Conservation (phyloP, 2,888 invertebrate species). For the Macrophya annulata region DNA sequence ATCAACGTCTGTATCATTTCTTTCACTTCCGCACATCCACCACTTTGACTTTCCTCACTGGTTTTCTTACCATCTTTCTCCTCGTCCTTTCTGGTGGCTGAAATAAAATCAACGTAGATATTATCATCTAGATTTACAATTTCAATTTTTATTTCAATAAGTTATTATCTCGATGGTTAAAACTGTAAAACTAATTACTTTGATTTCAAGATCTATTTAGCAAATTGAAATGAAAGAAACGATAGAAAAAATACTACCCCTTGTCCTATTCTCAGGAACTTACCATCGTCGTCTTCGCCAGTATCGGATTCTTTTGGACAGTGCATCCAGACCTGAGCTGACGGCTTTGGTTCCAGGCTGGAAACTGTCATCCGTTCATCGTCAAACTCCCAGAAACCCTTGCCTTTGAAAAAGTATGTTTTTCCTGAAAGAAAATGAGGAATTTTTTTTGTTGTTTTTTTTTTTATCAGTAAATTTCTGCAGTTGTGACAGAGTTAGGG, state of each 20-base stretch:
- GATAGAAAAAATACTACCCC: conserved; percentile 60
- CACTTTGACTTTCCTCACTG: no score
- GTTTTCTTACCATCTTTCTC: no score
- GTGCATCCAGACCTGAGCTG: conserved; percentile 93
- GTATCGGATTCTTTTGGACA: conserved; percentile 82
- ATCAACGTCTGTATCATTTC: no score
- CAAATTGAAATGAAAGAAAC: not conserved
- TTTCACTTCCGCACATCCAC: no score
- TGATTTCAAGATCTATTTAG: not conserved
- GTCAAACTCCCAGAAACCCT: conserved; percentile 94
- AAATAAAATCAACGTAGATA: no score
- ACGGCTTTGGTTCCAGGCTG: conserved; percentile 85
- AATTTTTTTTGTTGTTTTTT: no score
- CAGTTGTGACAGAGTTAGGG: no score
- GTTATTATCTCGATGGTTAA: not conserved
- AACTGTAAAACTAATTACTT: not conserved
- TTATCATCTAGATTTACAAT: not conserved
- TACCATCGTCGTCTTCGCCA: conserved; percentile 72
- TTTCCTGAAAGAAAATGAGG: conserved; percentile 82
- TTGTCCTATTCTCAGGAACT: conserved; percentile 68
- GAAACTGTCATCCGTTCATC: conserved; percentile 91
- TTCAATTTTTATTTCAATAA: conserved; percentile 4
- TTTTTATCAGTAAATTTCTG: no score
- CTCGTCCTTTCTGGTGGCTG: no score
- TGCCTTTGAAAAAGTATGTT: conserved; percentile 97